phyloP scores from a whole-genome alignment of 2,888 invertebrate species.

The Drosophila ustulata region DNA sequence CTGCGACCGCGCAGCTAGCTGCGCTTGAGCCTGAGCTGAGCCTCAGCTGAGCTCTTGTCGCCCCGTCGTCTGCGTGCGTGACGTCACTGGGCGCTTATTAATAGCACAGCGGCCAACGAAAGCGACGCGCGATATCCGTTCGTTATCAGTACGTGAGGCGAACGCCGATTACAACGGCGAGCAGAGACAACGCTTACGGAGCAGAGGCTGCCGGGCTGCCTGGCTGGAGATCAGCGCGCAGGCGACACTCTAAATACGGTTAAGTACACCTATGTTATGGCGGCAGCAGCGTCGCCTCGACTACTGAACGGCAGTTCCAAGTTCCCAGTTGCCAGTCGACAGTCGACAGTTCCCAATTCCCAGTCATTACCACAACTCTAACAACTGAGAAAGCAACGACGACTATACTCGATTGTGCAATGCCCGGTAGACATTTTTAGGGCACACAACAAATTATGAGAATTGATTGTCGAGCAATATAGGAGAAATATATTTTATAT shows the following conservation, averaged over 20 bases:
- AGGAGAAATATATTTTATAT: too few relatives aligned
- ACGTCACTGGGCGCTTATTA: constrained; percentile 67
- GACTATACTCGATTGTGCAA: not conserved
- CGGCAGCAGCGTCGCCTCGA: constrained; percentile 36
- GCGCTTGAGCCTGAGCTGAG: constrained; percentile 11
- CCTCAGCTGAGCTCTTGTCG: constrained; percentile 27
- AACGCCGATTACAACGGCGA: constrained; percentile 28
- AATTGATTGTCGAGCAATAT: too few relatives aligned
- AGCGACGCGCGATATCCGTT: constrained; percentile 53
- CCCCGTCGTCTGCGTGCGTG: constrained; percentile 38
- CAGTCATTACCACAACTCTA: constrained; percentile 6
- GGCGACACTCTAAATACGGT: constrained; percentile 6
- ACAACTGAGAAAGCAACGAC: constrained; percentile 8
- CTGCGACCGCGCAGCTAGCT: constrained; percentile 18
- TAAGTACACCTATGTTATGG: constrained; percentile 36
- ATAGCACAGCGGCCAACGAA: constrained; percentile 36
- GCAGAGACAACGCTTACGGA: not conserved
- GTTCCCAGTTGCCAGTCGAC: not conserved
- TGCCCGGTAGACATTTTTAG: not conserved
- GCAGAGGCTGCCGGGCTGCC: constrained; percentile 10
- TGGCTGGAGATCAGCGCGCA: not conserved
- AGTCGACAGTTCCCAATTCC: constrained; percentile 4
- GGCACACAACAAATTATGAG: too few relatives aligned
- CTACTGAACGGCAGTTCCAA: constrained; percentile 39
- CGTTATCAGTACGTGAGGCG: constrained; percentile 68